These are phyloP conservation scores for Leptinotarsa juncta DNA, from an alignment of 2,888 invertebrate genomes.

Conservation along the genomic window DNA sequence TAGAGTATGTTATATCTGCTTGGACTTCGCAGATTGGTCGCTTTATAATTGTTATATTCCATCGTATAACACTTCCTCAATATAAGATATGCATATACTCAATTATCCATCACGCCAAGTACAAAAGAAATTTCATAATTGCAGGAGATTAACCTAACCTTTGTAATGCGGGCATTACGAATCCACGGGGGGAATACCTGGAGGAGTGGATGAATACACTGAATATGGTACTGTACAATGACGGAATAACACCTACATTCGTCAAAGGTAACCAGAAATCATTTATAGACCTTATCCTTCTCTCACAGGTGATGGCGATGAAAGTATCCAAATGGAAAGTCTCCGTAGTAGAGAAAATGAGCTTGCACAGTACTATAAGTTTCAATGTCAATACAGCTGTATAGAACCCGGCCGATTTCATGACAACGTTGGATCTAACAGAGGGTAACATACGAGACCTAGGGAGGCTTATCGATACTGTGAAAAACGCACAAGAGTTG, in stretches of 20 bases:
- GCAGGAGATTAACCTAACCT: too few relatives aligned
- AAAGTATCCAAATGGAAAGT: slow-evolving; percentile 7
- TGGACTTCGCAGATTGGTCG: neutral
- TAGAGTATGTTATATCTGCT: neutral
- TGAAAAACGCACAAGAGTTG: neutral
- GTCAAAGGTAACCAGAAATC: slow-evolving; percentile 8
- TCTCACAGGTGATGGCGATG: neutral
- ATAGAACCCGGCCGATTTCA: neutral
- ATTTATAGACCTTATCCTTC: slow-evolving; percentile 17
- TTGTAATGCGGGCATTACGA: neutral
- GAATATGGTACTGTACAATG: slow-evolving; percentile 1
- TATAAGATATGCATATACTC: slow-evolving; percentile 1
- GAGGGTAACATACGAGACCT: neutral
- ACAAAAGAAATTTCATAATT: slow-evolving; percentile 5
- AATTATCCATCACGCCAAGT: neutral
- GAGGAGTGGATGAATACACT: slow-evolving; percentile 12
- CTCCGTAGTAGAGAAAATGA: slow-evolving; percentile 1
- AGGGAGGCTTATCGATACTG: neutral
- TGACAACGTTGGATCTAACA: neutral
- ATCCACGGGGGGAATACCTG: neutral
- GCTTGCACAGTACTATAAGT: slow-evolving; percentile 9
- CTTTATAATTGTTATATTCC: slow-evolving; percentile 3
- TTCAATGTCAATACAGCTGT: neutral
- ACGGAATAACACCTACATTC: slow-evolving; percentile 19
- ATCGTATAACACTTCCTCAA: neutral